Percentiles rank a stretch among this genome's conserved stretches.
These are phyloP conservation scores for Caenorhabditis wallacei DNA, from an alignment of 2,888 invertebrate species.

Conservation along the genomic window DNA sequence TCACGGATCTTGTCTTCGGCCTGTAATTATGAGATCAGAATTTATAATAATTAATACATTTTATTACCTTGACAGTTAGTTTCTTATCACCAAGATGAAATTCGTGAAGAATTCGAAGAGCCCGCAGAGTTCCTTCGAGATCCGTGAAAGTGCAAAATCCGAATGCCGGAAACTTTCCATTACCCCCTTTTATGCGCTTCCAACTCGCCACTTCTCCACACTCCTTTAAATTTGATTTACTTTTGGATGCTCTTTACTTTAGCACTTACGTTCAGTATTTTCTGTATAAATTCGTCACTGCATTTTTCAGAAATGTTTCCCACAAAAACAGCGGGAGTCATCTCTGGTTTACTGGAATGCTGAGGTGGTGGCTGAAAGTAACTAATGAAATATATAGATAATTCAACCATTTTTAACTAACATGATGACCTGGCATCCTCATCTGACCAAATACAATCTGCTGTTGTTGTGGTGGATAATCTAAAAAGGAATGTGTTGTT, in stretches of 20 bases:
- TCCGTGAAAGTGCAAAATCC: conserved; percentile 98
- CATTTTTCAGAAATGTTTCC: conserved; percentile 97
- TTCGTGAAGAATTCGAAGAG: conserved; percentile 93
- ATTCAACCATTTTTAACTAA: conserved; percentile 5
- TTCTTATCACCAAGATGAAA: conserved; percentile 94
- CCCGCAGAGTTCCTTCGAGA: conserved; percentile 95
- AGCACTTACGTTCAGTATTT: conserved; percentile 87
- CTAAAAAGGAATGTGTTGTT: conserved; percentile 22
- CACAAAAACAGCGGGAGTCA: conserved; percentile 93
- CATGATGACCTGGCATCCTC: conserved; percentile 59
- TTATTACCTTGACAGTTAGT: conserved; percentile 88
- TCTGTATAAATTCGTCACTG: conserved; percentile 95
- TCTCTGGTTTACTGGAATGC: conserved; percentile 6
- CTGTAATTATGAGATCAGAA: conserved; percentile 55
- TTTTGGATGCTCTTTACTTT: background rate
- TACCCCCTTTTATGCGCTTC: conserved; percentile 93
- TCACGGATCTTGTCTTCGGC: conserved; percentile 74
- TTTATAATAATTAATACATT: background rate
- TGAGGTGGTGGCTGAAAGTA: conserved; percentile 26
- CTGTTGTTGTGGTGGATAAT: conserved; percentile 54
- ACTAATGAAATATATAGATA: background rate
- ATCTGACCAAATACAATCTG: conserved; percentile 64
- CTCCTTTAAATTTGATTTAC: conserved; percentile 85
- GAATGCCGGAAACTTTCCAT: conserved; percentile 87
- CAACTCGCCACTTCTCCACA: conserved; percentile 96